Evolutionary conservation across 2,888 invertebrate genomes (phyloP).

Genomic region (Sepioteuthis lessoniana): DNA sequence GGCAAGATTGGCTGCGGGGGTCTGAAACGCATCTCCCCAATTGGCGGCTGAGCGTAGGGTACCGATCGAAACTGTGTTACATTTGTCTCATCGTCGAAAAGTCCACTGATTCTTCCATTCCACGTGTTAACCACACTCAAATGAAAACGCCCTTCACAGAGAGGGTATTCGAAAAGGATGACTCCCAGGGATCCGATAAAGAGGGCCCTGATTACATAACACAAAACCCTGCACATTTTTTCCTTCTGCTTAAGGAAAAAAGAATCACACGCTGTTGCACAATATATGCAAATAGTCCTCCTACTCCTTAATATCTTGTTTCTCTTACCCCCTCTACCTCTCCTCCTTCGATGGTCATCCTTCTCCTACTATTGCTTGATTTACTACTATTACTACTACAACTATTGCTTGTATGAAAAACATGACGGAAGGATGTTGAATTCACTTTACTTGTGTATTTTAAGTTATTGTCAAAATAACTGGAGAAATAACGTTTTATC

Average conservation of each 20-base stretch:
- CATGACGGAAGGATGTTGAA: not conserved
- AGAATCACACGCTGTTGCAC: not conserved
- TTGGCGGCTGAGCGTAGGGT: not conserved
- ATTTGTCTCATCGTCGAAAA: not conserved
- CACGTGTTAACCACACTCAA: not conserved
- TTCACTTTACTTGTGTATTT: not conserved
- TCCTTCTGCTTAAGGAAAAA: not conserved
- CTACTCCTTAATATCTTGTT: too few relatives aligned
- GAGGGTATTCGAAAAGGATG: not conserved
- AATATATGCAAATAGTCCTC: too few relatives aligned
- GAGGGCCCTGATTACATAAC: not conserved
- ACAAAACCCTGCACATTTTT: not conserved
- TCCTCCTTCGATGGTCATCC: too few relatives aligned
- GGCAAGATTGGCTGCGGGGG: not conserved
- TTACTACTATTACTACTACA: not conserved
- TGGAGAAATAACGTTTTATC: not conserved
- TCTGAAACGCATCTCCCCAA: not conserved
- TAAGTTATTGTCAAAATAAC: not conserved
- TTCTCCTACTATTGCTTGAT: too few relatives aligned
- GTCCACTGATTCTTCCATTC: not conserved
- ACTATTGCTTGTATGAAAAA: not conserved
- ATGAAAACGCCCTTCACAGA: not conserved
- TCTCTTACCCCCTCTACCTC: too few relatives aligned
- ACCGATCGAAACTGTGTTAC: not conserved
- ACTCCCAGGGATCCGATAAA: not conserved